Evolutionary conservation across 2,888 invertebrate species (phyloP).

Genomic region (Trichogramma dendrolimi): DNA sequence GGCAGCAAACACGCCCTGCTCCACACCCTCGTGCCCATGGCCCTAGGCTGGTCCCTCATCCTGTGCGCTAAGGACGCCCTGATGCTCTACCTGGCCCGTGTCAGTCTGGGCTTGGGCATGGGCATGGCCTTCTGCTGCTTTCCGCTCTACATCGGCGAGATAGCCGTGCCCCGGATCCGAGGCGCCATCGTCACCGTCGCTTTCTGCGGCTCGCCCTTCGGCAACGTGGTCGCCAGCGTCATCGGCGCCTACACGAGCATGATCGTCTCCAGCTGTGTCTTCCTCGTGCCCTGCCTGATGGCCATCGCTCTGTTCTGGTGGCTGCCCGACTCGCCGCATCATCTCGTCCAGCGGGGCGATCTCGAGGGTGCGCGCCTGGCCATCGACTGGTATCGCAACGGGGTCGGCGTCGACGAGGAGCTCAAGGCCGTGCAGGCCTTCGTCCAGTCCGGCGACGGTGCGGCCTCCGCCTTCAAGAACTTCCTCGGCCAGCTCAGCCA

Average conservation of each 20-base stretch:
- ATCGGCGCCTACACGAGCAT: conserved; percentile 41
- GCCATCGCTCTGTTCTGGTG: conserved; percentile 37
- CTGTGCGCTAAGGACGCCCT: conserved; percentile 29
- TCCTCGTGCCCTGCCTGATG: conserved; percentile 34
- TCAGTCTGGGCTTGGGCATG: conserved; percentile 34
- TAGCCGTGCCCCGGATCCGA: conserved; percentile 40
- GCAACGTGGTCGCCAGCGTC: conserved; percentile 39
- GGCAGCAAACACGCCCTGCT: conserved; percentile 39
- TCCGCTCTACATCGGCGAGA: conserved; percentile 41
- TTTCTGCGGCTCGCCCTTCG: conserved; percentile 40
- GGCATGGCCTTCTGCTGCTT: conserved; percentile 41
- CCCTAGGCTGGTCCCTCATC: conserved; percentile 36
- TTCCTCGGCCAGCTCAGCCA: conserved; percentile 13
- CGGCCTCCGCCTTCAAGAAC: conserved; percentile 1
- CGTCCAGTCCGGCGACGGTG: conserved; percentile 1
- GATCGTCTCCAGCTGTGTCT: conserved; percentile 38
- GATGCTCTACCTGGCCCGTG: conserved; percentile 34
- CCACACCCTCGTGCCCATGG: conserved; percentile 31
- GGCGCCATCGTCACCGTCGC: conserved; percentile 41
- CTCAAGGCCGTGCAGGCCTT: conserved; percentile 18
- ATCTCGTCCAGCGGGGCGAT: conserved; percentile 25
- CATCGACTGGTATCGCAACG: conserved; percentile 19
- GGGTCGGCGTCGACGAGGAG: conserved; percentile 16
- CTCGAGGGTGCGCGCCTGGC: conserved; percentile 18
- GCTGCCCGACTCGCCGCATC: conserved; percentile 44